phyloP scores from a whole-genome alignment of 2,113 vertebrate species.

The Elanus axillaris region DNA sequence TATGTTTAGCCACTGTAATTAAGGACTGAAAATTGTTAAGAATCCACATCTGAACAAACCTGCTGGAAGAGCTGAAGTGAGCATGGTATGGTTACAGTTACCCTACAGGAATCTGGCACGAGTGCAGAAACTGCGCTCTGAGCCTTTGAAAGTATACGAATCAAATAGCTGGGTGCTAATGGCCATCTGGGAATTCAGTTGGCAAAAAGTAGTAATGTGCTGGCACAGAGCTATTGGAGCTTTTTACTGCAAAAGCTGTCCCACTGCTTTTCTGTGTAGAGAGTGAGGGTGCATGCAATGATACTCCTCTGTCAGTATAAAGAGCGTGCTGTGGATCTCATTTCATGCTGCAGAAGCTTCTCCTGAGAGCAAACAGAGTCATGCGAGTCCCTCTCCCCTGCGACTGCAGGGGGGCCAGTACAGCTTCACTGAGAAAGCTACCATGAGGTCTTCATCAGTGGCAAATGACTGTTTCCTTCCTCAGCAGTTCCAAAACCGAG shows the following conservation, averaged over 20 bases:
- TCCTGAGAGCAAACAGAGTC: background rate
- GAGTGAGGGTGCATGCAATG: background rate
- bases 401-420: background rate
- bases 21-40: background rate
- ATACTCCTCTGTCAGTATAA: background rate
- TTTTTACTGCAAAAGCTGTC: background rate
- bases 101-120: background rate
- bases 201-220: background rate
- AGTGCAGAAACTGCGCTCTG: background rate
- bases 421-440: background rate
- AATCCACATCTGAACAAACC: background rate
- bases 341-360: background rate
- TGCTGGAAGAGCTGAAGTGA: background rate
- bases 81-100: background rate
- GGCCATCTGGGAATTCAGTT: slow-evolving; percentile 4
- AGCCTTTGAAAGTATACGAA: background rate
- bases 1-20: background rate
- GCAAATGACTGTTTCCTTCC: background rate
- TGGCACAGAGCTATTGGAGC: background rate
- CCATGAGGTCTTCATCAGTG: background rate
- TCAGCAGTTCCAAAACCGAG: background rate
- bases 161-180: slow-evolving; percentile 7
- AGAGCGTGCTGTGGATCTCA: background rate
- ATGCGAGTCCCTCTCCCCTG: background rate
- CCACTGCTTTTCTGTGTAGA: background rate